These are phyloP conservation scores for Netta rufina DNA, from an alignment of 2,797 vertebrate genomes.

Conservation along the genomic window DNA sequence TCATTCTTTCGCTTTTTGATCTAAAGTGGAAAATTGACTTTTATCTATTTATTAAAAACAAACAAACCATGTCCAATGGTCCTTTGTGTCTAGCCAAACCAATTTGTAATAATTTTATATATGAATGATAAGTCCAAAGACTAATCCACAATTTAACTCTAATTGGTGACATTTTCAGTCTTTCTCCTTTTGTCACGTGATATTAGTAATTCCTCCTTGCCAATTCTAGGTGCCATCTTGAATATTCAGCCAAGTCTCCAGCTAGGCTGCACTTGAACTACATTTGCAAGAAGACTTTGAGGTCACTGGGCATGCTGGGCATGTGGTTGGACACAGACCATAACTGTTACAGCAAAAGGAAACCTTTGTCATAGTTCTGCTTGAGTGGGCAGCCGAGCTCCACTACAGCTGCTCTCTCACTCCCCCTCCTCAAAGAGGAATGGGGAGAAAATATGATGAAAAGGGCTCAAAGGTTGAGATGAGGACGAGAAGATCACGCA, in stretches of 20 bases:
- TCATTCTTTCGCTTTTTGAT: slow-evolving; percentile 53
- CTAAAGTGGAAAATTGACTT: slow-evolving; percentile 52
- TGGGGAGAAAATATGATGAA: too few species aligned
- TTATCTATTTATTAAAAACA: slow-evolving; percentile 21
- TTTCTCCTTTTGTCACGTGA: not conserved
- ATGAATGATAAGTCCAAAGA: not conserved
- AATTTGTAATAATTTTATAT: not conserved
- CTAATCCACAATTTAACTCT: not conserved
- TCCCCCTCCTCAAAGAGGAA: too few species aligned
- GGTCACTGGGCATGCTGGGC: not conserved
- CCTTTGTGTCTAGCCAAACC: not conserved
- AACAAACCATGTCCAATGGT: not conserved
- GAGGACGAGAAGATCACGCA: too few species aligned
- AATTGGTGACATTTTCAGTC: not conserved
- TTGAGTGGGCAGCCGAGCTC: too few species aligned
- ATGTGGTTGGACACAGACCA: not conserved
- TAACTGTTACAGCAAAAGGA: not conserved
- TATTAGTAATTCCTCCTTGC: not conserved
- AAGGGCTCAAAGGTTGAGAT: too few species aligned
- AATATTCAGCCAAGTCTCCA: not conserved
- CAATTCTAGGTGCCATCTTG: not conserved
- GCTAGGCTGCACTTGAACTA: not conserved
- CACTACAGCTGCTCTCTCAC: too few species aligned
- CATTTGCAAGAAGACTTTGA: not conserved
- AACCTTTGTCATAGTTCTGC: not conserved